Conservation (phyloP, 2,113 vertebrate genomes). For the Rhadina sibilatrix region DNA sequence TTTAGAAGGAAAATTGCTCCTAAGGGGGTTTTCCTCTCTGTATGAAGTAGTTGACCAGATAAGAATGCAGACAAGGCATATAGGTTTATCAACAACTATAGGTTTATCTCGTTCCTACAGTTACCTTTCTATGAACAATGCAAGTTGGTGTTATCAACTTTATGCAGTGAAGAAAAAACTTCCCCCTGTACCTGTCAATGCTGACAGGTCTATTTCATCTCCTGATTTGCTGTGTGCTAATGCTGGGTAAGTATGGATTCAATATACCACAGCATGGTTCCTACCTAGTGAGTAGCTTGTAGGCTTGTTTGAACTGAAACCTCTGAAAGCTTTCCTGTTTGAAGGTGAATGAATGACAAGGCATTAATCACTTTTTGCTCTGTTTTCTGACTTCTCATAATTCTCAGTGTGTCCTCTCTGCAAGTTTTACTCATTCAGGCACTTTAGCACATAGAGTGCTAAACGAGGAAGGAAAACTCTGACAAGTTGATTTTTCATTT, state of each 20-base stretch:
- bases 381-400: neutral
- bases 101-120: neutral
- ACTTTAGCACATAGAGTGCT: neutral
- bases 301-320: neutral
- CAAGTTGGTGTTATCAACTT: neutral
- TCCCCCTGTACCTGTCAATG: neutral
- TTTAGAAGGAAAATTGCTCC: neutral
- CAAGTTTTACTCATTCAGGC: neutral
- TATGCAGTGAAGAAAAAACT: fast-evolving
- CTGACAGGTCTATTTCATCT: neutral
- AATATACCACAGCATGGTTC: neutral
- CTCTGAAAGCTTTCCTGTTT: neutral
- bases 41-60: neutral
- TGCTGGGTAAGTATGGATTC: neutral
- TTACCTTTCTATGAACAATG: neutral
- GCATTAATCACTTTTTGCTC: neutral
- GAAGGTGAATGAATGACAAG: neutral
- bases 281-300: neutral
- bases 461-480: neutral
- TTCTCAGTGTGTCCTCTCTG: neutral
- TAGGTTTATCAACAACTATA: neutral
- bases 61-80: neutral
- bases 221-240: neutral
- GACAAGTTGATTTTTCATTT: neutral
- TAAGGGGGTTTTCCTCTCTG: neutral